Base-by-base conservation (phyloP, 2,113 vertebrate species). In the Sakesphorus luctuosus region DNA sequence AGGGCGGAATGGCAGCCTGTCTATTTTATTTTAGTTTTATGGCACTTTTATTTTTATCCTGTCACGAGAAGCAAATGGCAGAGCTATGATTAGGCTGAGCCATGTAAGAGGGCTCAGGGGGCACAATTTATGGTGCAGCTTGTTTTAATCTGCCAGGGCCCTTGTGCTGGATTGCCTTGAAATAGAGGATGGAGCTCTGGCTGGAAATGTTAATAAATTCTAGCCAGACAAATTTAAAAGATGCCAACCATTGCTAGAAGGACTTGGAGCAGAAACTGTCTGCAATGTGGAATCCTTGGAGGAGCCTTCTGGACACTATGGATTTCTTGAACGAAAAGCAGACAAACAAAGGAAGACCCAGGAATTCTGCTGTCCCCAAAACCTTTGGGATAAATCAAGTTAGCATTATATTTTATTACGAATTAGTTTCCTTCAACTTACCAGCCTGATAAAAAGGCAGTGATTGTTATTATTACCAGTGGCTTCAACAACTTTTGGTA, bases 1-100 rank as follows among this genome's bases (percentile, higher is more conserved):
- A 94, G 89, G 79, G 81, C 95, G 91, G 92, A 97, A 96, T 97
- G 95, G 93, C 92, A 97, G 90, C 75, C 76, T 97, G 71, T 94
- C 95, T 96, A 91, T 89, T 98, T 97, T 93, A 95, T 97, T 97
- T 97, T 95, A 94, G 94, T 96, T 97, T 97, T 96, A 97, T 97
- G 81, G 95, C 69, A 95, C 69, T 97, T 79, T 97, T 97, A 96
- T 97, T 98, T 97, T 98, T 97, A 96, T 95, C 93, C 83, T 97
- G 94, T 95, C 95, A 84, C 86, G 84, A 97, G 94, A 97, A 93
- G 95, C 84, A 97, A 97, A 97, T 93, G 94, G 90, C 77, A 97
- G 89, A 96, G 75, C 90, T 96, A 93, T 96, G 96, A 97, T 97
- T 95, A 96, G 94, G 82, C 40, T 94, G 95, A 93, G 89, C 80